Base-by-base conservation (phyloP, 2,113 vertebrate species). In the Alexandromys fortis region DNA sequence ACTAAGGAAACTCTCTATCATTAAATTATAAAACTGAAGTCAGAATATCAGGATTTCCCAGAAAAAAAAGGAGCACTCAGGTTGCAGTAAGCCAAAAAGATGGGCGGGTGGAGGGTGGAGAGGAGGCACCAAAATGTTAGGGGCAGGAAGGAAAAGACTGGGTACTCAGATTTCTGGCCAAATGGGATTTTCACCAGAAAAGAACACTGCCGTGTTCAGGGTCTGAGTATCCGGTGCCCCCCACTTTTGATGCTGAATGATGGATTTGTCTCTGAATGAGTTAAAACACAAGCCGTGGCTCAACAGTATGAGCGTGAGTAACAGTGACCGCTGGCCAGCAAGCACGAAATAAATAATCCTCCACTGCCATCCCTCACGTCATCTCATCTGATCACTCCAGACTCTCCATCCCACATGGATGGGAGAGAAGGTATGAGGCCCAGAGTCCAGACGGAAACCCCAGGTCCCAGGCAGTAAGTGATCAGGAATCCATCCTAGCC, bases 1-100 rank as follows among this genome's bases (percentile, higher is more conserved):
- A 99, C 98, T 99, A 98, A 99, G 98, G 98, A 99, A 99, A 98
- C 98, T 98, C 98, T 98, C 98, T 98, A 99, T 99, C 98, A 99
- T 99, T 98, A 99, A 99, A 99, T 98, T 98, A 99, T 98, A 98
- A 98, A 99, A 98, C 98, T 98, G 97, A 98, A 99, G 98, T 98
- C 98, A 98, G 98, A 98, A 98, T 98, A 99, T 98, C 97, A 98
- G 98, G 97, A 98, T 98, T 98, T 98, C 98, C 98, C 98, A 98
- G 98, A 98, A 98, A 65, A 98, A 98, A 98, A 52, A 98, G 98
- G 97, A 98, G 98, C 96, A 98, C 98, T 98, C 98, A 97, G 97
- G 95, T 97, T 98, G 94, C 97, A 93, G 96, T 86, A 82, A 97
- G 96, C 94, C 97, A 97, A 94, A 97, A 97, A 86, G 96, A 96